Conservation (phyloP, 2,888 invertebrate genomes). For the Nomada lathburiana region DNA sequence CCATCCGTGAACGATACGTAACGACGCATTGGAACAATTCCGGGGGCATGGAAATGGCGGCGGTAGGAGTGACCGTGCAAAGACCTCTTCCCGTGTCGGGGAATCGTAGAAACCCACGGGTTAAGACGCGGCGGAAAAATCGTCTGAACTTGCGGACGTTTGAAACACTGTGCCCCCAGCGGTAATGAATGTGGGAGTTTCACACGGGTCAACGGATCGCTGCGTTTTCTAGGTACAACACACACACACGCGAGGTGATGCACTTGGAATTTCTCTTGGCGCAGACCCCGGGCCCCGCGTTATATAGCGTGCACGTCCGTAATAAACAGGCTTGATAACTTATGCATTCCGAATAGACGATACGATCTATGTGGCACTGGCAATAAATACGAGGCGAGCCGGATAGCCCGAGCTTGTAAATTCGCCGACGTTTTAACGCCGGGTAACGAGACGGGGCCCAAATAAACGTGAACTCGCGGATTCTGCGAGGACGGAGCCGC, state of each 20-base stretch:
- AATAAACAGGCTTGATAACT: slow-evolving; percentile 74
- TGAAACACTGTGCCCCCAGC: slow-evolving; percentile 68
- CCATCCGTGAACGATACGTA: neutral
- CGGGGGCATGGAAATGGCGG: slow-evolving; percentile 14
- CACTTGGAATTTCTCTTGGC: slow-evolving; percentile 66
- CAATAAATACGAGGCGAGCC: slow-evolving; percentile 64
- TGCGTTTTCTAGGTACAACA: slow-evolving; percentile 73
- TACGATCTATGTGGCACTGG: slow-evolving; percentile 68
- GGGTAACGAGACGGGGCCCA: slow-evolving; percentile 4
- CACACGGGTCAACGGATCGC: slow-evolving; percentile 75
- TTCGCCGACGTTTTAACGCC: slow-evolving; percentile 44
- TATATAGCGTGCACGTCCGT: slow-evolving; percentile 65
- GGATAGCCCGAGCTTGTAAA: slow-evolving; percentile 60
- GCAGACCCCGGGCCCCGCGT: slow-evolving; percentile 53
- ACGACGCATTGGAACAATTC: slow-evolving; percentile 11
- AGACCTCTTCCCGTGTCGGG: slow-evolving; percentile 56
- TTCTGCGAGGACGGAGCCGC: no score
- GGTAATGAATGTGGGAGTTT: slow-evolving; percentile 75
- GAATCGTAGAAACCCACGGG: slow-evolving; percentile 70
- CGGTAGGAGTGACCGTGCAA: slow-evolving; percentile 58
- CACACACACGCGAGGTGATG: slow-evolving; percentile 49
- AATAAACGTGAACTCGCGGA: slow-evolving; percentile 4
- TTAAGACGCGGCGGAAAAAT: slow-evolving; percentile 65
- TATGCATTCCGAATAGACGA: slow-evolving; percentile 71
- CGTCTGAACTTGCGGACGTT: slow-evolving; percentile 73